Evolutionary conservation across 2,888 invertebrate genomes (phyloP), one percentile per base, ranked within the genome.

Genomic region (Tuberolachnus salignus): DNA sequence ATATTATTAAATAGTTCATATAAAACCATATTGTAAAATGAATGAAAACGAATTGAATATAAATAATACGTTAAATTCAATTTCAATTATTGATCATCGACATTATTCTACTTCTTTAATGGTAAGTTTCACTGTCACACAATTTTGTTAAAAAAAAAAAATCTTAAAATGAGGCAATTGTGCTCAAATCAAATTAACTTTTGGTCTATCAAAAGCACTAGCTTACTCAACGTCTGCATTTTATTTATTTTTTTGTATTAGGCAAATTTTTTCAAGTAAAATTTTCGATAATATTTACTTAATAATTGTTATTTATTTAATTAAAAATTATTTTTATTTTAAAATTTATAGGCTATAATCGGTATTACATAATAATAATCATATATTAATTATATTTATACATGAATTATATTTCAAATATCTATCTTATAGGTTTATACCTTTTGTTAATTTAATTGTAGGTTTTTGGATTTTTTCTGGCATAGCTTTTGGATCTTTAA

Each of bases 101-200:
- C 75, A 66, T 69, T 78, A 66, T 67, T 78, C 75, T 16, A 78
- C 75, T 57, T 78, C 75, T 8, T 78, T 78, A 59, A 67, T 78
- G n/a, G 75, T 78, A 66, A 78, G 75, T 51, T 73, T n/a, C 16
- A 3, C 1, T 46, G 0, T 49, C 19, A 14, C 4, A 51, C 21
- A 34, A 8, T 6, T 19, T 14, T n/a, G 8, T n/a, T 42, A 3
- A 55, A 10, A 19, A 53, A 3, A 55, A 10, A 19, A 53, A 8
- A 55, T 21, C 0, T 55, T 13, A 34, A 0, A 34, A n/a, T 55
- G 11, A 19, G 1, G 13, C n/a, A 53, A 1, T 14, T 53, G 6
- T 34, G 16, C 26, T 19, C 8, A 69, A 69, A 19, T 34, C 26
- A 34, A 34, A 51, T n/a, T 13, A 34, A 19, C n/a, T 55, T 42